A percentile compares a stretch with the other conserved stretches of the same genome.
Evolutionary conservation across 2,113 vertebrate genomes (phyloP).

Genomic region (Aplodontia rufa): DNA sequence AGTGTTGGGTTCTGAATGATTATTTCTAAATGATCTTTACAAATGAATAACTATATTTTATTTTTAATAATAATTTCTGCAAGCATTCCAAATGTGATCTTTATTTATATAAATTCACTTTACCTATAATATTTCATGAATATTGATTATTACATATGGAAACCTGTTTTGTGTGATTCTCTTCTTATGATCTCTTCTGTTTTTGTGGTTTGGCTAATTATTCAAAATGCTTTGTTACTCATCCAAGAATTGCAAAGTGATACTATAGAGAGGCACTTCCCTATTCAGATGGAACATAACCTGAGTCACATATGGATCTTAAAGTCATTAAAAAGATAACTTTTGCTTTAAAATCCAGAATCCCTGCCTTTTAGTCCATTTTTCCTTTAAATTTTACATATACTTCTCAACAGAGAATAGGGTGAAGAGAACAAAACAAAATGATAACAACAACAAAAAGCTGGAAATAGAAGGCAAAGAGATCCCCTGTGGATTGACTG

Average conservation of each 20-base stretch:
- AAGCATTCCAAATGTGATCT: constrained; percentile 20
- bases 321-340: background rate
- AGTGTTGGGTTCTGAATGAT: background rate
- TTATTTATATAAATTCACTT: constrained; percentile 30
- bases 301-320: background rate
- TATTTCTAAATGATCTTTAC: background rate
- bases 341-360: background rate
- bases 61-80: constrained; percentile 22
- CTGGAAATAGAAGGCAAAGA: background rate
- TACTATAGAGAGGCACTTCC: background rate
- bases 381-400: background rate
- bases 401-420: background rate
- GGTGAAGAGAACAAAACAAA: no score
- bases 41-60: background rate
- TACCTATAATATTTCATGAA: constrained; percentile 3
- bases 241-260: background rate
- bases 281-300: background rate
- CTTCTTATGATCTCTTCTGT: background rate
- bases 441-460: no score
- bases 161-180: background rate
- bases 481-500: background rate
- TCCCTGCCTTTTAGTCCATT: background rate
- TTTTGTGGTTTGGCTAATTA: constrained; percentile 34
- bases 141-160: background rate
- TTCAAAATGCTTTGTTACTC: constrained; percentile 22